Conservation (phyloP, 2,797 vertebrate species). For the Eleutherodactylus coqui region DNA sequence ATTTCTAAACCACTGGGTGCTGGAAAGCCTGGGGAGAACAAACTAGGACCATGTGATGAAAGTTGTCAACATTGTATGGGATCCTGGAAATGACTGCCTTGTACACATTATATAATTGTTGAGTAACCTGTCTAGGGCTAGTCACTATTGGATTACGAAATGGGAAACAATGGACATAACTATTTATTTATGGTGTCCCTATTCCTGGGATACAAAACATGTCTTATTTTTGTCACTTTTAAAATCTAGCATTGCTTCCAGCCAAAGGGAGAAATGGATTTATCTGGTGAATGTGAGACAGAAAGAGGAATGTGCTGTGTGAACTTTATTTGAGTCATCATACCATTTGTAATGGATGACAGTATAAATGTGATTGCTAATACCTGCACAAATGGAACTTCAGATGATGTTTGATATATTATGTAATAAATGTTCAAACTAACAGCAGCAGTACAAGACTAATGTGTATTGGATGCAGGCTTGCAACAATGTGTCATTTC, state of each 20-base stretch:
- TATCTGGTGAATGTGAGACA: not conserved
- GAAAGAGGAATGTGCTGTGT: conserved; percentile 9
- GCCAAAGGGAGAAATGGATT: not conserved
- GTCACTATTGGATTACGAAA: too few relatives aligned
- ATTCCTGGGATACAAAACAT: not conserved
- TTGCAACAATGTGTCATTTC: conserved; percentile 44
- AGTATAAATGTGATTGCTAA: conserved; percentile 43
- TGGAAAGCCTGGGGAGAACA: too few relatives aligned
- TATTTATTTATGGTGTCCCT: not conserved
- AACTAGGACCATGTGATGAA: too few relatives aligned
- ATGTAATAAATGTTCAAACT: conserved; percentile 39
- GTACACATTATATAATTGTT: too few relatives aligned
- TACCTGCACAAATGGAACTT: conserved; percentile 36
- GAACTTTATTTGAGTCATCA: conserved; percentile 31
- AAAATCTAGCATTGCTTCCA: not conserved
- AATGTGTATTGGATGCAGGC: conserved; percentile 48
- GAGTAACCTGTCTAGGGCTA: too few relatives aligned
- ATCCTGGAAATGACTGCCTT: too few relatives aligned
- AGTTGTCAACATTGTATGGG: too few relatives aligned
- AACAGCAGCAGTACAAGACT: conserved; percentile 37
- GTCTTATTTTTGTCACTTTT: not conserved
- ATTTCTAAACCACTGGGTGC: too few relatives aligned
- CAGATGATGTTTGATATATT: conserved; percentile 44
- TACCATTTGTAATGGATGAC: conserved; percentile 42
- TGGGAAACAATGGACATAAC: too few relatives aligned